phyloP scores from a whole-genome alignment of 2,797 vertebrate species.

The Mallotus villosus region DNA sequence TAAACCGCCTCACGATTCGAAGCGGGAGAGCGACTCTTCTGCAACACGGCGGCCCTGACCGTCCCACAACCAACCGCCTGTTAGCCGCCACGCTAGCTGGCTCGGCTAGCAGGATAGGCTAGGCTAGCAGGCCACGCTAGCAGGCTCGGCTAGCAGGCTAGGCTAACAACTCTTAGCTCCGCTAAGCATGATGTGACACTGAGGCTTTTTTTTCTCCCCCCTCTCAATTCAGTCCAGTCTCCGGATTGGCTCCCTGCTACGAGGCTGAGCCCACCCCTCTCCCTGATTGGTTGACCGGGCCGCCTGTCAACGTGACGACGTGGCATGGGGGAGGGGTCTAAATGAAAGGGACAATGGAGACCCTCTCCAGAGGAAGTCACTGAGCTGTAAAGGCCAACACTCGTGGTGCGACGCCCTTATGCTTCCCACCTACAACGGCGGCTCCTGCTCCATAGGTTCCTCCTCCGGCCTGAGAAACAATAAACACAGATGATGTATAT shows the following conservation, averaged over 20 bases:
- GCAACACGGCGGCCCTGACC: constrained; percentile 28
- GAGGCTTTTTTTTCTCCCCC: constrained; percentile 16
- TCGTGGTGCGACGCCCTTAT: constrained; percentile 56
- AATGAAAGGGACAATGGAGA: constrained; percentile 72
- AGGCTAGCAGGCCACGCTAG: constrained; percentile 6
- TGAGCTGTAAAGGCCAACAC: constrained; percentile 64
- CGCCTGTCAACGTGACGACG: constrained; percentile 70
- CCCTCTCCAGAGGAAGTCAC: constrained; percentile 60
- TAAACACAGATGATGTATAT: not conserved
- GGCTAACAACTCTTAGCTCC: constrained; percentile 53
- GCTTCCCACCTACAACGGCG: constrained; percentile 83
- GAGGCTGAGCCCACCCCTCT: constrained; percentile 68
- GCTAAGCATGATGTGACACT: constrained; percentile 37
- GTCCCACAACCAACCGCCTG: constrained; percentile 10
- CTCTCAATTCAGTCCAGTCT: constrained; percentile 63
- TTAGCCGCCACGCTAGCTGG: constrained; percentile 27
- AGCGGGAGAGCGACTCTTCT: constrained; percentile 32
- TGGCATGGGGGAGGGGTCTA: constrained; percentile 63
- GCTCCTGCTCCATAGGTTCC: constrained; percentile 96
- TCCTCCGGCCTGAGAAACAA: constrained; percentile 78
- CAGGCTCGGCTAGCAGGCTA: constrained; percentile 43
- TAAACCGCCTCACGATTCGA: constrained; percentile 64
- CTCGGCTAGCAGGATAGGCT: constrained; percentile 21
- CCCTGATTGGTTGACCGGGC: constrained; percentile 57
- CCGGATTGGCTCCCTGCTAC: constrained; percentile 70